Evolutionary conservation across 1,140 invertebrate species (phyloP).

Genomic region (Drosophila albomicans): DNA sequence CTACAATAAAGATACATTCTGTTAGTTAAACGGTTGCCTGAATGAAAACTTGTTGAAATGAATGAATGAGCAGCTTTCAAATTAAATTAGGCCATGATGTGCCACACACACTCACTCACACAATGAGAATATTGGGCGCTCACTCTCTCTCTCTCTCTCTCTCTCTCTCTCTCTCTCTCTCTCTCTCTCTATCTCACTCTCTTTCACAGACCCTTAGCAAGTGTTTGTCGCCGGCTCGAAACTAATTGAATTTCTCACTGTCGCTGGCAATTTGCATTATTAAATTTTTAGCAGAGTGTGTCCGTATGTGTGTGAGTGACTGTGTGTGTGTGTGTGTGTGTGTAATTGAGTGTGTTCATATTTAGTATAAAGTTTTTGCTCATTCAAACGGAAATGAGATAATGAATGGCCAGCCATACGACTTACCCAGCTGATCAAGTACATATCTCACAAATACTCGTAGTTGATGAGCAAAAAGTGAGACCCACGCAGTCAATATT

Average conservation of each 20-base stretch:
- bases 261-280: slow-evolving; percentile 82
- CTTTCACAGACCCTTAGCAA: slow-evolving; percentile 37
- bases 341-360: slow-evolving; percentile 51
- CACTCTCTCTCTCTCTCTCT: no score
- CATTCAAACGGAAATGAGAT: slow-evolving; percentile 77
- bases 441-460: slow-evolving; percentile 20
- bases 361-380: slow-evolving; percentile 73
- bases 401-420: slow-evolving; percentile 64
- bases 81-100: slow-evolving; percentile 77
- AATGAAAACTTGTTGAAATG: slow-evolving; percentile 59
- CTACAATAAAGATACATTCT: slow-evolving; percentile 37
- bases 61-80: slow-evolving; percentile 68
- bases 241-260: slow-evolving; percentile 83
- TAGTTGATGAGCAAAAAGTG: slow-evolving; percentile 46
- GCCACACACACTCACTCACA: slow-evolving; percentile 29
- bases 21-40: slow-evolving; percentile 56
- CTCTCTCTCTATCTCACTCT: neutral
- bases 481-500: slow-evolving; percentile 35
- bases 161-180: slow-evolving; percentile 7
- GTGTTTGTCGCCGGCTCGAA: slow-evolving; percentile 54
- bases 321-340: slow-evolving; percentile 31
- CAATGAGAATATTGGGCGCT: slow-evolving; percentile 21
- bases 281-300: slow-evolving; percentile 64
- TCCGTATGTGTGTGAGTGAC: slow-evolving; percentile 16
- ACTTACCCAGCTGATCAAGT: slow-evolving; percentile 21